phyloP scores from a whole-genome alignment of 2,797 vertebrate genomes.

The Scyliorhinus canicula region DNA sequence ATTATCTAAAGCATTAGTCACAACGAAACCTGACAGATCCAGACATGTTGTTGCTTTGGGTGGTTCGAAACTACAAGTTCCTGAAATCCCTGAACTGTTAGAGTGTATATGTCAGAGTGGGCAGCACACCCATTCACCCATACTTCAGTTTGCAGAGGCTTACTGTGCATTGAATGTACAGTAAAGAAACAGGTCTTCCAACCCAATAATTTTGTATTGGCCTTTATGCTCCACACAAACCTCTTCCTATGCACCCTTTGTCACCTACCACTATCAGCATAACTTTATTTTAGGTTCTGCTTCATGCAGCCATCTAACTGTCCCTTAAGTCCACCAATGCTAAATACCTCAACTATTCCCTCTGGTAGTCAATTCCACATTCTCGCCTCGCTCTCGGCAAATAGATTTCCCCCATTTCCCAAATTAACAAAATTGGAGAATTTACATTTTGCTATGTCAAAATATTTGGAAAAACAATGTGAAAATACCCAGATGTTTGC shows the following conservation, averaged over 20 bases:
- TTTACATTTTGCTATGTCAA: not conserved
- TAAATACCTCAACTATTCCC: not conserved
- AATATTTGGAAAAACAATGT: not conserved
- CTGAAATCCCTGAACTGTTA: constrained; percentile 19
- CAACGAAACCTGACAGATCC: constrained; percentile 23
- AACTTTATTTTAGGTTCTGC: not conserved
- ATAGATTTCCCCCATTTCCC: not conserved
- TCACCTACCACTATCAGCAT: not conserved
- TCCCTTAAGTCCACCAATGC: not conserved
- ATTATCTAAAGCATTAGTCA: constrained; percentile 24
- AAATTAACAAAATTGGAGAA: not conserved
- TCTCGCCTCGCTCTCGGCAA: not conserved
- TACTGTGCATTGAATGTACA: not conserved
- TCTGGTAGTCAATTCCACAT: not conserved
- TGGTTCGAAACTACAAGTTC: constrained; percentile 29
- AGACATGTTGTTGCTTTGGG: constrained; percentile 22
- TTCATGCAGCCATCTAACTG: not conserved
- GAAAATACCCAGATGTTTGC: not conserved
- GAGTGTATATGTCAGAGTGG: constrained; percentile 11
- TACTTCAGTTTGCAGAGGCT: not conserved
- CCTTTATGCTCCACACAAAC: not conserved
- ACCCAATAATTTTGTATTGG: no score
- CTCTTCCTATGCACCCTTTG: not conserved
- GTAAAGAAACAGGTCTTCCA: not conserved
- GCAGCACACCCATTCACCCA: constrained; percentile 19